Evolutionary conservation across 2,888 invertebrate genomes (phyloP).

Genomic region (Coenonympha arcania): DNA sequence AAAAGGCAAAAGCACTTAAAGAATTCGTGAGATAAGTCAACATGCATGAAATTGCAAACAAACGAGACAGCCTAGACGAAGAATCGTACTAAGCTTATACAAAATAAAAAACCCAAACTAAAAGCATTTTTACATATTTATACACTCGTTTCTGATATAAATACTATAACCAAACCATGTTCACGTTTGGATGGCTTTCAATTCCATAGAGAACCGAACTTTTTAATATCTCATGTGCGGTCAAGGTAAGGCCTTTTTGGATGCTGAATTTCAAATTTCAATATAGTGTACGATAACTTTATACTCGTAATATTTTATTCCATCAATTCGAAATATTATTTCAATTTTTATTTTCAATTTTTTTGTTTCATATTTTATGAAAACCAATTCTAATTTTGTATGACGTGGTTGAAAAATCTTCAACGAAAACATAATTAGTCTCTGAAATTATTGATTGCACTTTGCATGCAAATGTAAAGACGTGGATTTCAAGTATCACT

Average conservation of each 20-base stretch:
- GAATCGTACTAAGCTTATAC: constrained; percentile 12
- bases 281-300: too few relatives aligned
- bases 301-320: too few relatives aligned
- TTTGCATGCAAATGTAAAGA: too few relatives aligned
- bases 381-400: too few relatives aligned
- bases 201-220: constrained; percentile 53
- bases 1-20: constrained; percentile 3
- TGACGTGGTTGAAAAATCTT: too few relatives aligned
- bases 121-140: constrained; percentile 32
- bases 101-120: constrained; percentile 25
- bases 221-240: constrained; percentile 72
- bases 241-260: constrained; percentile 55
- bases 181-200: constrained; percentile 59
- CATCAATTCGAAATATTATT: too few relatives aligned
- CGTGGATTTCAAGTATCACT: too few relatives aligned
- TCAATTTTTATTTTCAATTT: too few relatives aligned
- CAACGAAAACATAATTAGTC: too few relatives aligned
- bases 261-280: too few relatives aligned
- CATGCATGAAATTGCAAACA: constrained; percentile 16
- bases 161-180: constrained; percentile 49
- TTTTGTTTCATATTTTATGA: too few relatives aligned
- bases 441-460: too few relatives aligned
- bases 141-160: constrained; percentile 32
- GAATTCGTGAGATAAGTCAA: constrained; percentile 8
- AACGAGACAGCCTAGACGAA: constrained; percentile 12